These are phyloP conservation scores for Mythimna lalbum DNA, from an alignment of 2,888 invertebrate genomes.

Conservation along the genomic window DNA sequence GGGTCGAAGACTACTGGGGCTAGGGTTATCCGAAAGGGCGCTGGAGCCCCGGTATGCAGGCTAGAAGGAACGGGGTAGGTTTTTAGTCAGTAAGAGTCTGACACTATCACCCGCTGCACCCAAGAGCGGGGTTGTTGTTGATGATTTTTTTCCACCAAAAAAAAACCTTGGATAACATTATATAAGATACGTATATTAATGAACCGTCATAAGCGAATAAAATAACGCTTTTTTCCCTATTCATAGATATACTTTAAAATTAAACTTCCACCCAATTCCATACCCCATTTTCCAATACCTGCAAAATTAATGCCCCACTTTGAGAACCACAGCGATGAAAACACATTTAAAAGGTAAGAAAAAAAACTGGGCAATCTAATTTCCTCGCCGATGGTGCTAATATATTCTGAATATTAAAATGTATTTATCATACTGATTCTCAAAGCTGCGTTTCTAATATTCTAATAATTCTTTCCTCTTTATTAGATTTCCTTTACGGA, in stretches of 20 bases:
- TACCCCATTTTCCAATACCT: neutral
- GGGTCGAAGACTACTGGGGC: no score
- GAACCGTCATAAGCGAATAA: neutral
- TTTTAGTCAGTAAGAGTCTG: no score
- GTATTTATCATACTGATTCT: slow-evolving; percentile 58
- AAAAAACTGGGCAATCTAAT: slow-evolving; percentile 33
- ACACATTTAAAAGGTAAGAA: slow-evolving; percentile 4
- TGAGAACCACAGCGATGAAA: slow-evolving; percentile 30
- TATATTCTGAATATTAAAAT: slow-evolving; percentile 63
- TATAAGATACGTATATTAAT: neutral
- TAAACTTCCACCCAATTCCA: neutral
- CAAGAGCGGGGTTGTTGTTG: no score
- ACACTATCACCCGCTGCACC: no score
- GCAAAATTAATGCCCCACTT: slow-evolving; percentile 29
- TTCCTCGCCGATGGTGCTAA: slow-evolving; percentile 44
- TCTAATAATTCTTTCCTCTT: slow-evolving; percentile 33
- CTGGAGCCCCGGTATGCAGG: no score
- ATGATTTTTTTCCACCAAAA: no score
- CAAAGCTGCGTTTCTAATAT: slow-evolving; percentile 33
- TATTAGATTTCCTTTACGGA: slow-evolving; percentile 41
- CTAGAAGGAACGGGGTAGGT: no score
- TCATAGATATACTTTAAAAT: neutral
- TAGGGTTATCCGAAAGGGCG: no score
- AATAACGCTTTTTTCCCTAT: neutral
- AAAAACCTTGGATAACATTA: no score